phyloP scores from a whole-genome alignment of 64 coral and sea anemone genomes.

The Porites lutea region DNA sequence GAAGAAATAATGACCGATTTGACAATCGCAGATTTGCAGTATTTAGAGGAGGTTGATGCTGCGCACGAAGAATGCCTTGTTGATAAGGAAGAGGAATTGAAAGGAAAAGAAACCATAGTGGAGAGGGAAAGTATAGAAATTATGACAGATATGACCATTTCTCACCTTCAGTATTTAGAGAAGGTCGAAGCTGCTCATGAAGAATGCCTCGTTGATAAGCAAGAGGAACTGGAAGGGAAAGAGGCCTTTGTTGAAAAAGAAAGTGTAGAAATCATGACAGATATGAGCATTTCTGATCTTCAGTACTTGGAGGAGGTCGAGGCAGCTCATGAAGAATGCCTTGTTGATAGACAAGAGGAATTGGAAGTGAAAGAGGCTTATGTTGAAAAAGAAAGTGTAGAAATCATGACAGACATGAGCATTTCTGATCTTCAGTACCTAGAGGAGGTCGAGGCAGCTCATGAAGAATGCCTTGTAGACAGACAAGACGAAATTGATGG shows the following conservation, averaged over 20 bases:
- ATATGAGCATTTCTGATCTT: conserved; percentile 20
- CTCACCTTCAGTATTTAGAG: conserved; percentile 50
- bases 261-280: conserved; percentile 35
- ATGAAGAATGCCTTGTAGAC: background rate
- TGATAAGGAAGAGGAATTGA: background rate
- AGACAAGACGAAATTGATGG: background rate
- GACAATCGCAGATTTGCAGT: conserved; percentile 39
- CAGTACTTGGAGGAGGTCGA: conserved; percentile 64
- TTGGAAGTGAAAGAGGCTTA: background rate
- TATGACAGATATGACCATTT: conserved; percentile 27
- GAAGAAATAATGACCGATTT: conserved; percentile 41
- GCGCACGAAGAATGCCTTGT: conserved; percentile 29
- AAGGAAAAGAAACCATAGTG: background rate
- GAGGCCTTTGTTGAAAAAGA: background rate
- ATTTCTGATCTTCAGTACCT: background rate
- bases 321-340: conserved; percentile 53
- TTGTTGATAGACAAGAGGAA: conserved; percentile 20
- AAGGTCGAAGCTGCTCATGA: conserved; percentile 53
- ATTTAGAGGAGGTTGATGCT: conserved; percentile 54
- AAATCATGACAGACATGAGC: background rate
- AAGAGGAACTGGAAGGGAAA: background rate
- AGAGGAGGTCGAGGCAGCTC: background rate
- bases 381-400: background rate
- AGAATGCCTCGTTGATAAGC: conserved; percentile 17
- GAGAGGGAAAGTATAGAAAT: background rate